Evolutionary conservation across 1,140 invertebrate species (phyloP).

Genomic region (Melitaea cinxia): DNA sequence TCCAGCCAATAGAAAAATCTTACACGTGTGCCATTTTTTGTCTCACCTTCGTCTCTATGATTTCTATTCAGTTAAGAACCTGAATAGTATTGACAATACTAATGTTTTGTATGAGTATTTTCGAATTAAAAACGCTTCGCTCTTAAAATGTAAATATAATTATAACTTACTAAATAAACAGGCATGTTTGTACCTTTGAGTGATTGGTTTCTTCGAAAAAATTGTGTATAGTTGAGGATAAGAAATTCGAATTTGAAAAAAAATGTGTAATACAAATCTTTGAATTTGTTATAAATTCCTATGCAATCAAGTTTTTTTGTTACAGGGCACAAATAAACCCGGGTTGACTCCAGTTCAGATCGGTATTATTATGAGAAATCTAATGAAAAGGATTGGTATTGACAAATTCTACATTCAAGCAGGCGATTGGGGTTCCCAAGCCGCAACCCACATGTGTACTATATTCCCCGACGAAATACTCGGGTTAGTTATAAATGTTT

Average conservation of each 20-base stretch:
- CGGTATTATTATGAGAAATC: constrained; percentile 89
- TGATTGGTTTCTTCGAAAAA: too few species aligned
- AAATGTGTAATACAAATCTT: background rate
- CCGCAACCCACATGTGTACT: constrained; percentile 83
- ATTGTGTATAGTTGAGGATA: too few species aligned
- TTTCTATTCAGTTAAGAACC: background rate
- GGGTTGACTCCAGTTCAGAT: constrained; percentile 86
- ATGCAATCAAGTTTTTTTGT: constrained; percentile 27
- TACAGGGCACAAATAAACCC: constrained; percentile 82
- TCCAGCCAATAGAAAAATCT: background rate
- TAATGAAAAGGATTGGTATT: constrained; percentile 91
- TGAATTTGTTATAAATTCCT: too few species aligned
- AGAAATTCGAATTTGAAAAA: too few species aligned
- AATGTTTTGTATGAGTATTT: too few species aligned
- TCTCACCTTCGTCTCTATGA: background rate
- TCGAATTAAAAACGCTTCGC: background rate
- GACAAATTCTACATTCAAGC: constrained; percentile 91
- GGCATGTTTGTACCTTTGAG: too few species aligned
- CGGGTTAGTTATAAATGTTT: constrained; percentile 62
- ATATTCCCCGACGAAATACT: constrained; percentile 88
- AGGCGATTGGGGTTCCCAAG: constrained; percentile 91
- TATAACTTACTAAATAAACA: too few species aligned
- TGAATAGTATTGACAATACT: background rate
- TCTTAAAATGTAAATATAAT: too few species aligned
- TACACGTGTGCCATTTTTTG: constrained; percentile 18